Conservation (phyloP, 2,888 invertebrate species). For the Euzophera pinguis region DNA sequence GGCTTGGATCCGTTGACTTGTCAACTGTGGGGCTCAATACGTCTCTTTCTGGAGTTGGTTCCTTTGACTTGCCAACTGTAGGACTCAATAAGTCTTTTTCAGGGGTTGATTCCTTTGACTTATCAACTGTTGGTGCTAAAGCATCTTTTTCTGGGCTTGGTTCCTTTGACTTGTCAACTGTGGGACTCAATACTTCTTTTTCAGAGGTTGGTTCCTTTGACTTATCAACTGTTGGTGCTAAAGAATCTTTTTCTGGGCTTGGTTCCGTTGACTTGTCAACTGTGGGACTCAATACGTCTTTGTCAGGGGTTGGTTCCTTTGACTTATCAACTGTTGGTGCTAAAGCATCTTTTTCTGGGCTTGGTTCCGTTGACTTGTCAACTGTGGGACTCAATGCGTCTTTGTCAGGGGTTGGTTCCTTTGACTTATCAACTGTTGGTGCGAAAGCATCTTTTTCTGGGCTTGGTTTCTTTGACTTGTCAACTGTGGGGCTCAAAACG, state of each 20-base stretch:
- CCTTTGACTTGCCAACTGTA: constrained; percentile 14
- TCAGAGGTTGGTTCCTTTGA: constrained; percentile 11
- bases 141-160: neutral
- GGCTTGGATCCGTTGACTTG: neutral
- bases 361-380: constrained; percentile 7
- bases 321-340: constrained; percentile 2
- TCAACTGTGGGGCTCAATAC: neutral
- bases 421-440: constrained; percentile 4
- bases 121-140: neutral
- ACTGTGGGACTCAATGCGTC: neutral
- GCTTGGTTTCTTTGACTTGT: constrained; percentile 15
- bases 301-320: constrained; percentile 10
- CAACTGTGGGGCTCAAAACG: neutral
- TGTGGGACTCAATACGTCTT: neutral
- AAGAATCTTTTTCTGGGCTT: constrained; percentile 10
- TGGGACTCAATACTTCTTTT: neutral
- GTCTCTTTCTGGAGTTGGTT: constrained; percentile 5
- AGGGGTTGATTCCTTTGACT: neutral
- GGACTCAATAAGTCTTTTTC: neutral
- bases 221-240: constrained; percentile 3
- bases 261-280: constrained; percentile 8
- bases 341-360: constrained; percentile 17
- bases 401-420: constrained; percentile 10
- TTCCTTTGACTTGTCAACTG: constrained; percentile 13
- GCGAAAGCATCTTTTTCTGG: constrained; percentile 13